These are phyloP conservation scores for Trinorchestia longiramus DNA, from an alignment of 1,140 invertebrate species.

Conservation along the genomic window DNA sequence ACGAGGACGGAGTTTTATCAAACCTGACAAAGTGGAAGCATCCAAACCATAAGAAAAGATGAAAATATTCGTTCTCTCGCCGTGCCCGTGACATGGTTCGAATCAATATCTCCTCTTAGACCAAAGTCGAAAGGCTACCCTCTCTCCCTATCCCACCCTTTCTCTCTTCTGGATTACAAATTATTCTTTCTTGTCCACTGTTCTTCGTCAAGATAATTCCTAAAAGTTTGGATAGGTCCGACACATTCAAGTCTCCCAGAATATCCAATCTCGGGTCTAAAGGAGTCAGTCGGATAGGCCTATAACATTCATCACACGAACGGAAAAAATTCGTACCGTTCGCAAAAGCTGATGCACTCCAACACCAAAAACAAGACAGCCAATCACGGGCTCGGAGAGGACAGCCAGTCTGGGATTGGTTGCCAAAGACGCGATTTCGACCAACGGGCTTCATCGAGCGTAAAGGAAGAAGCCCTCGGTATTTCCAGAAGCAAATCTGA, in stretches of 20 bases:
- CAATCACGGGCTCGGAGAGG: neutral
- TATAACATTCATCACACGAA: slow-evolving; percentile 17
- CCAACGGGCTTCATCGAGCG: slow-evolving; percentile 53
- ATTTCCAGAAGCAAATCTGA: slow-evolving; percentile 37
- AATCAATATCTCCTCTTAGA: slow-evolving; percentile 16
- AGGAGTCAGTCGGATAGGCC: slow-evolving; percentile 48
- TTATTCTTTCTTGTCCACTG: slow-evolving; percentile 9
- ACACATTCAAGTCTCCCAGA: slow-evolving; percentile 19
- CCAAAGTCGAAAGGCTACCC: neutral
- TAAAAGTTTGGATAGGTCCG: slow-evolving; percentile 42
- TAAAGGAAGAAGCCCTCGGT: slow-evolving; percentile 30
- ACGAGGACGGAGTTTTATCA: neutral
- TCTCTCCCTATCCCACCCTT: neutral
- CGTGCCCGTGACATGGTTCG: neutral
- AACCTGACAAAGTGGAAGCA: neutral
- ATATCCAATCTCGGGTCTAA: slow-evolving; percentile 20
- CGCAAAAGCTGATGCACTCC: slow-evolving; percentile 15
- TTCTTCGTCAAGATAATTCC: slow-evolving; percentile 10
- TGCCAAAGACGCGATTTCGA: slow-evolving; percentile 1
- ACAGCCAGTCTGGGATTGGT: slow-evolving; percentile 19
- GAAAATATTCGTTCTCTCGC: neutral
- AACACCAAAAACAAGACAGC: slow-evolving; percentile 32
- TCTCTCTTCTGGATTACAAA: slow-evolving; percentile 46
- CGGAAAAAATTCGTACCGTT: slow-evolving; percentile 12
- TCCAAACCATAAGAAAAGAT: neutral